These are phyloP conservation scores for Sitophilus oryzae DNA, from an alignment of 1,140 invertebrate species.

Conservation along the genomic window DNA sequence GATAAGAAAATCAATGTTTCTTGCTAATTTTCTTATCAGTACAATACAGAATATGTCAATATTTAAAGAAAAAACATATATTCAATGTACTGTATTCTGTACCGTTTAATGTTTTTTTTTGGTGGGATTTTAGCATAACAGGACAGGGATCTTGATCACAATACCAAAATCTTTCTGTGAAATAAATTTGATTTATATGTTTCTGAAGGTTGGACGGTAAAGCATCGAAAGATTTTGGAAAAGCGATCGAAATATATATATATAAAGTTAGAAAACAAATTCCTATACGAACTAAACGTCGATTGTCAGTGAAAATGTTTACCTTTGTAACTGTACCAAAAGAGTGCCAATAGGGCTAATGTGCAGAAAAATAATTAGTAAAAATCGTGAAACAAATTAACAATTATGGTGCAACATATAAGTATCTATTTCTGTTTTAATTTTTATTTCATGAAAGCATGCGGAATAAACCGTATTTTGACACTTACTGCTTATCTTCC, in stretches of 20 bases:
- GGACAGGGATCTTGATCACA: no score
- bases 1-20: no score
- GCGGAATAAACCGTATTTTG: no score
- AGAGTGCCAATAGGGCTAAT: constrained; percentile 80
- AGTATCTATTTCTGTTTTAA: constrained; percentile 7
- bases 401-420: constrained; percentile 1
- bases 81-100: no score
- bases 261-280: neutral
- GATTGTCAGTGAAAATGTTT: constrained; percentile 44
- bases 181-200: no score
- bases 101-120: no score
- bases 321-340: constrained; percentile 80
- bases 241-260: neutral
- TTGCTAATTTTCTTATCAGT: no score
- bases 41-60: no score
- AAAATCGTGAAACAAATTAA: constrained; percentile 33
- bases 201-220: no score
- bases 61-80: no score
- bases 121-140: no score
- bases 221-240: constrained; percentile 3
- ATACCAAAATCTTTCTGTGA: no score
- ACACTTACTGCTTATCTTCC: constrained; percentile 55
- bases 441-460: neutral
- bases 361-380: constrained; percentile 46
- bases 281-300: neutral